Base-by-base conservation (phyloP, 2,797 vertebrate genomes). In the Acrocephalus scirpaceus region DNA sequence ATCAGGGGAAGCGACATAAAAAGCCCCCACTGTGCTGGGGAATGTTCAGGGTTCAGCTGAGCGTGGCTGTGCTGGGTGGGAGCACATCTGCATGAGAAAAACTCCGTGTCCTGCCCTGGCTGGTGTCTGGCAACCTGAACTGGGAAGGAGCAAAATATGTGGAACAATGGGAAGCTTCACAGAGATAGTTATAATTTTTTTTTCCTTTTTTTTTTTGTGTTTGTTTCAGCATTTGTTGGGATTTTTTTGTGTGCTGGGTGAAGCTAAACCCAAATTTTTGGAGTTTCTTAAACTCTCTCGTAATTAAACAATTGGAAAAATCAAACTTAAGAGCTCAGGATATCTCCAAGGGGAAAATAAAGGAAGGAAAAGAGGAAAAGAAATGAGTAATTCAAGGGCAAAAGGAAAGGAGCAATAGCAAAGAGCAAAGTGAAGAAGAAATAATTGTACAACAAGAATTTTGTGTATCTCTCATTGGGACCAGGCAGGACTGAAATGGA, bases 1-100 rank as follows among this genome's bases (percentile, higher is more conserved):
- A 93, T 95, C 92, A 75, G 78, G 92, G 93, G 88, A 88, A 92
- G 72, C 5, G 27, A 90, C 92, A 95, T 70, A 95, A 95, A 96
- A 91, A 96, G 78, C 84, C 81, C 89, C 91, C 86, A 91, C 93
- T 95, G 88, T 69, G 93, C 83, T 6, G 56, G 86, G 69, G 91
- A 92, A 82, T 53, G 92, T 19, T 51, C 56, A 50, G 89, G 81
- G 79, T 34, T 92, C 76, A 88, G 58, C 67, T 38, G 91, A 75
- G 84, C 29, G n/a, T 62, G 7, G 66, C 29, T 1, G 4, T 83
- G 86, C 87, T 95, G 95, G 4, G 86, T 86, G 96, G 85, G 85
- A 89, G 74, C 11, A 75, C 74, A 93, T 90, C 90, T 92, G 93
- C 74, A 57, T 66, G 29, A 82, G 64, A 74, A 70, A 56, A 91